Percentiles rank a stretch among this genome's conserved stretches.
These are phyloP conservation scores for Bungarus multicinctus DNA, from an alignment of 2,113 vertebrate genomes.

Conservation along the genomic window DNA sequence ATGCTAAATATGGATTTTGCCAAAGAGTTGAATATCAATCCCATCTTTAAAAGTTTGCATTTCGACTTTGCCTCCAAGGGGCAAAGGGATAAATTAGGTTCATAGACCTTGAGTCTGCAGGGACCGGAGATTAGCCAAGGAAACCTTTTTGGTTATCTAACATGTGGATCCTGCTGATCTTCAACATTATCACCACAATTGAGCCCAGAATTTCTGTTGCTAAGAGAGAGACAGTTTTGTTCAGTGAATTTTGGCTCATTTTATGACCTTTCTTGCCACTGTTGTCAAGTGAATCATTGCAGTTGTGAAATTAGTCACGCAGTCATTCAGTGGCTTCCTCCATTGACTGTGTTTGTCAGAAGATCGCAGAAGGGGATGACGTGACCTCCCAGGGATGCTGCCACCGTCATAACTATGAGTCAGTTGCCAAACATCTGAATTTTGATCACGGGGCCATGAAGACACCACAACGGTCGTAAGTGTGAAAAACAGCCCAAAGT, in stretches of 20 bases:
- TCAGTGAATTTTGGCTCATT: not conserved
- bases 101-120: not conserved
- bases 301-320: too few relatives aligned
- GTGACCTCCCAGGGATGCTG: not conserved
- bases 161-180: not conserved
- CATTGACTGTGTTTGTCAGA: not conserved
- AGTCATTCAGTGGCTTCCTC: not conserved
- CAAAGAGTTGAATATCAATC: not conserved
- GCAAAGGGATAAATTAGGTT: not conserved
- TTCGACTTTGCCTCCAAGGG: not conserved
- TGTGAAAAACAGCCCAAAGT: not conserved
- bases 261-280: not conserved
- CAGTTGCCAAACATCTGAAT: not conserved
- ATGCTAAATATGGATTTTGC: not conserved
- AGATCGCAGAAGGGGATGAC: not conserved
- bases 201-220: not conserved
- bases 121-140: not conserved
- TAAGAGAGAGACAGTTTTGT: not conserved
- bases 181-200: not conserved
- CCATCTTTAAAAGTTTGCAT: not conserved
- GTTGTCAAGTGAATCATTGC: not conserved
- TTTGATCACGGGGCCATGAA: not conserved
- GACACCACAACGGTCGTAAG: not conserved
- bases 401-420: not conserved
- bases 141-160: not conserved